Base-by-base conservation (phyloP, 2,113 vertebrate genomes). In the Tapirus terrestris region DNA sequence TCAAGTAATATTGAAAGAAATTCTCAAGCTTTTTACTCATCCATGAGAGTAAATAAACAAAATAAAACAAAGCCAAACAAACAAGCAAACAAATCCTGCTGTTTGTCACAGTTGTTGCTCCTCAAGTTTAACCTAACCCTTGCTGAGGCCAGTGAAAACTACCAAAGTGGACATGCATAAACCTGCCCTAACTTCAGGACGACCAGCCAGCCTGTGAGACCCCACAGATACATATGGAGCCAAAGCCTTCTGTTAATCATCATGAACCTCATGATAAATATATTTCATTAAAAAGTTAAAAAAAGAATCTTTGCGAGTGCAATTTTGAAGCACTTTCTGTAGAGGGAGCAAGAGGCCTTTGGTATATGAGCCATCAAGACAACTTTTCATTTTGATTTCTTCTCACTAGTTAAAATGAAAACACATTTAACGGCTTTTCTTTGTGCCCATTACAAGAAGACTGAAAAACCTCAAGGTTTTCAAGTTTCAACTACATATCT, bases 311-410 rank as follows among this genome's bases (percentile, higher is more conserved):
- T 63, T 48, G 23, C 65, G 1, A 13, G 23, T 98, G 98, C 87
- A 98, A 90, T 98, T 97, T 92, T 96, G 53, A 92, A 97, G 68
- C 96, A 98, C 98, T 76, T 98, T 98, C 97, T 97, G 92, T 86
- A 98, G 98, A 97, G 98, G 98, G 97, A 98, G 97, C 93, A 98
- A 98, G 96, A 98, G 97, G 53, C 89, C 97, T 98, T 96, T 94
- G 92, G 96, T 98, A 97, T 70, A 83, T 18, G 86, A 72, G 76
- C 68, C 81, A 77, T 53, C 7, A 63, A 25, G 17, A 0, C 33
- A 94, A 36, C 33, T 72, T 97, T 88, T 36, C 27, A 43, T 96
- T 94, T 97, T 72, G 6, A 89, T 91, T 92, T 94, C 61, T 94
- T 96, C 80, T 96, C n/a, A 25, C n/a, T 43, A 63, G 48, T 80